Conservation (phyloP, 2,888 invertebrate genomes). For the Beris chalybata region DNA sequence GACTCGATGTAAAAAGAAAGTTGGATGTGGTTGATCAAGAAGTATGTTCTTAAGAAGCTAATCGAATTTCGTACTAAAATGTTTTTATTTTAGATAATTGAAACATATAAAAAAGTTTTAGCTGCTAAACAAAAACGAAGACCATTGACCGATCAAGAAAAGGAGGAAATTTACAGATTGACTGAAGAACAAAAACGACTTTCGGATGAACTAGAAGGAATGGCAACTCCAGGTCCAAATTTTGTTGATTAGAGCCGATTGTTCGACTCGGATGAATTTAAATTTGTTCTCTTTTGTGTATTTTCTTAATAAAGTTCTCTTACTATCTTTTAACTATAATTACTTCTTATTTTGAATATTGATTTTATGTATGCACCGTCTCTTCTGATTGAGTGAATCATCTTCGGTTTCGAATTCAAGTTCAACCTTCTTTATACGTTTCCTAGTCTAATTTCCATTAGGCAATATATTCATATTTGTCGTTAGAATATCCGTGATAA, state of each 20-base stretch:
- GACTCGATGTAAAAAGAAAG: constrained; percentile 76
- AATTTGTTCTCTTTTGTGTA: too few species aligned
- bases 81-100: constrained; percentile 62
- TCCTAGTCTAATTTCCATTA: too few species aligned
- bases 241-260: constrained; percentile 26
- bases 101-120: constrained; percentile 81
- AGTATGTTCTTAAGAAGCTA: constrained; percentile 46
- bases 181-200: constrained; percentile 66
- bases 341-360: too few species aligned
- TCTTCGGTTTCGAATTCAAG: too few species aligned
- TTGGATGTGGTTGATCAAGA: constrained; percentile 73
- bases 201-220: constrained; percentile 51
- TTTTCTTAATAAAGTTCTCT: too few species aligned
- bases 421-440: too few species aligned
- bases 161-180: constrained; percentile 75
- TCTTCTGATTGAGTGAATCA: too few species aligned
- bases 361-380: too few species aligned
- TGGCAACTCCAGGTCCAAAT: constrained; percentile 39
- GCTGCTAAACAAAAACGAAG: constrained; percentile 80
- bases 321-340: too few species aligned
- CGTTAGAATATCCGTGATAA: too few species aligned
- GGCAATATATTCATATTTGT: too few species aligned
- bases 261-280: too few species aligned
- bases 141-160: constrained; percentile 76
- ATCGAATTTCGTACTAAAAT: not conserved